phyloP scores from a whole-genome alignment of 2,797 vertebrate species.

The Sebastes kiyomatsui region DNA sequence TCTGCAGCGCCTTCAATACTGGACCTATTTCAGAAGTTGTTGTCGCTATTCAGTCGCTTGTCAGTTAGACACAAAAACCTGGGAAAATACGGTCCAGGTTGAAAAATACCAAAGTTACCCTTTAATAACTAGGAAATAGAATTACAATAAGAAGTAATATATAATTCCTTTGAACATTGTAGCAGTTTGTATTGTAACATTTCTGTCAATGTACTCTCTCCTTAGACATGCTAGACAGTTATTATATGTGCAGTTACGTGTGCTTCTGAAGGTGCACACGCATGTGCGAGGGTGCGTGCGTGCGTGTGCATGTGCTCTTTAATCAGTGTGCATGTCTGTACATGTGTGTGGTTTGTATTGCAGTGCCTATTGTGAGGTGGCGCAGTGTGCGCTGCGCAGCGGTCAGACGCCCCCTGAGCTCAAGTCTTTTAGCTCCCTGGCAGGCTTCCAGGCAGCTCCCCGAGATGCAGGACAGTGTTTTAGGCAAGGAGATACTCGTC shows the following conservation, averaged over 20 bases:
- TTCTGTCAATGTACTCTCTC: slow-evolving; percentile 47
- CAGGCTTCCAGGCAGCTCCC: slow-evolving; percentile 86
- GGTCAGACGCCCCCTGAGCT: slow-evolving; percentile 87
- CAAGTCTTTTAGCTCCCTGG: slow-evolving; percentile 88
- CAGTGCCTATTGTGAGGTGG: slow-evolving; percentile 89
- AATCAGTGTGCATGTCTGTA: slow-evolving; percentile 65
- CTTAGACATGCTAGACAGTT: slow-evolving; percentile 34
- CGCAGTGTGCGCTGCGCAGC: slow-evolving; percentile 85
- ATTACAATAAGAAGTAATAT: not conserved
- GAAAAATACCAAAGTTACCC: no score
- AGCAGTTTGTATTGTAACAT: slow-evolving; percentile 45
- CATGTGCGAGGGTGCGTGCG: slow-evolving; percentile 24
- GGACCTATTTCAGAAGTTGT: no score
- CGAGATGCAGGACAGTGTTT: slow-evolving; percentile 89
- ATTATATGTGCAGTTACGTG: slow-evolving; percentile 25
- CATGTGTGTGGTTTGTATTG: slow-evolving; percentile 80
- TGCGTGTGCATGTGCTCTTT: slow-evolving; percentile 48
- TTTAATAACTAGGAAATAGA: not conserved
- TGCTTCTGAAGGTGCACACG: slow-evolving; percentile 37
- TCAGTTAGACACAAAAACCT: no score
- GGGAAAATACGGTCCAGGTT: no score
- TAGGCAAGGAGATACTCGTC: slow-evolving; percentile 85
- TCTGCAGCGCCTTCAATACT: no score
- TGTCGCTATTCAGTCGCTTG: no score
- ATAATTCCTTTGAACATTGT: slow-evolving; percentile 9